phyloP scores from a whole-genome alignment of 2,888 invertebrate species.

The Cephonodes hylas region DNA sequence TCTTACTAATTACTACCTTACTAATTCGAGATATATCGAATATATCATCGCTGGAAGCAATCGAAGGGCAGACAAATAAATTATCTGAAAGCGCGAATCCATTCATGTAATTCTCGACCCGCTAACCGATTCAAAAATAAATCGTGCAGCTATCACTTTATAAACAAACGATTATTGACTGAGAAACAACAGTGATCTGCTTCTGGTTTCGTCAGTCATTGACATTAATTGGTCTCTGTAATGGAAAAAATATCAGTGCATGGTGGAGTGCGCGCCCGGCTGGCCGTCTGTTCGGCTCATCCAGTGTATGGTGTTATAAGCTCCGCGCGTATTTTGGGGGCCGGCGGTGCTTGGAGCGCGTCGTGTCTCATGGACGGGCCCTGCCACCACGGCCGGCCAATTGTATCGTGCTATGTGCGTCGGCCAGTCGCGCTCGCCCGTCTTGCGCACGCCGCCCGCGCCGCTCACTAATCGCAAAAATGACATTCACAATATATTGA shows the following conservation, averaged over 20 bases:
- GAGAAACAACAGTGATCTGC: constrained; percentile 57
- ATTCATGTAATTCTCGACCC: not conserved
- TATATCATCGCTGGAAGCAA: not conserved
- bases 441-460: constrained; percentile 36
- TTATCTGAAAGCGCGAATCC: not conserved
- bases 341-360: constrained; percentile 38
- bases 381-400: constrained; percentile 49
- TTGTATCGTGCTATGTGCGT: constrained; percentile 65
- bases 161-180: constrained; percentile 53
- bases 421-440: constrained; percentile 49
- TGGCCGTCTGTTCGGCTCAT: constrained; percentile 41
- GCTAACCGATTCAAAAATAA: constrained; percentile 13
- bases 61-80: not conserved
- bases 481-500: constrained; percentile 60
- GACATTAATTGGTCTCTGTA: constrained; percentile 67
- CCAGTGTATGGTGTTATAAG: constrained; percentile 36
- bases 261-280: constrained; percentile 48
- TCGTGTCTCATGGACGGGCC: constrained; percentile 41
- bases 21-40: not conserved
- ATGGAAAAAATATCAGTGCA: constrained; percentile 69
- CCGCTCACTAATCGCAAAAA: constrained; percentile 46
- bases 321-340: constrained; percentile 53
- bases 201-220: constrained; percentile 69
- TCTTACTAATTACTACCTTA: not conserved
- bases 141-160: constrained; percentile 33